phyloP scores from a whole-genome alignment of 1,140 invertebrate genomes.

The Bombus cullumanus region DNA sequence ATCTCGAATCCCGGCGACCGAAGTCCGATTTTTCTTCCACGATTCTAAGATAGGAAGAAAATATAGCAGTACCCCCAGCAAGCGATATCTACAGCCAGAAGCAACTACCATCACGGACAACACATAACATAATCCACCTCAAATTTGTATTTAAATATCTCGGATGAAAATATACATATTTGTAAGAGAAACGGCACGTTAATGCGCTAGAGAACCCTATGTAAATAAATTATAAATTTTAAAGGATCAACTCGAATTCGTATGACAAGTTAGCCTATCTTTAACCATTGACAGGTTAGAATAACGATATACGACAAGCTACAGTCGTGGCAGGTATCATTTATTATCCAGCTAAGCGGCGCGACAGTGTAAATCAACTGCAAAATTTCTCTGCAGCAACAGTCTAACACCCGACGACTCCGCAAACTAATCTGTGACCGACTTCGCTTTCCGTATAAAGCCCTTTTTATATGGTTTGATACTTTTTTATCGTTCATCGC shows the following conservation, averaged over 20 bases:
- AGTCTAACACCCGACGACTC: neutral
- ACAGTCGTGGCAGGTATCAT: neutral
- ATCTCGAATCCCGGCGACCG: no score
- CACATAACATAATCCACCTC: no score
- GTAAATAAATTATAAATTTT: neutral
- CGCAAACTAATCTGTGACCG: conserved; percentile 31
- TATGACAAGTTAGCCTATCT: neutral
- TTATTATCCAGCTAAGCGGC: neutral
- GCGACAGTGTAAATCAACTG: neutral
- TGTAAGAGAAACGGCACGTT: no score
- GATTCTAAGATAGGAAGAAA: no score
- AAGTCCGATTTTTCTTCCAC: no score
- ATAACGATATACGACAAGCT: neutral
- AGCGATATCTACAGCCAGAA: no score
- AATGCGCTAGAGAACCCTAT: neutral
- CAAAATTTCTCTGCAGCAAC: conserved; percentile 13
- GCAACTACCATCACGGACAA: no score
- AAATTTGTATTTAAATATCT: no score
- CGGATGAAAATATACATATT: no score
- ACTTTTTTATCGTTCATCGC: neutral
- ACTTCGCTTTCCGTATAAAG: conserved; percentile 25
- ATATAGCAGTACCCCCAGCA: no score
- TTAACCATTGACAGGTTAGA: neutral
- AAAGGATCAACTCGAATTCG: neutral
- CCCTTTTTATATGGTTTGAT: conserved; percentile 8